Conservation (phyloP, 2,113 vertebrate species). For the Onychorhynchus coronatus region DNA sequence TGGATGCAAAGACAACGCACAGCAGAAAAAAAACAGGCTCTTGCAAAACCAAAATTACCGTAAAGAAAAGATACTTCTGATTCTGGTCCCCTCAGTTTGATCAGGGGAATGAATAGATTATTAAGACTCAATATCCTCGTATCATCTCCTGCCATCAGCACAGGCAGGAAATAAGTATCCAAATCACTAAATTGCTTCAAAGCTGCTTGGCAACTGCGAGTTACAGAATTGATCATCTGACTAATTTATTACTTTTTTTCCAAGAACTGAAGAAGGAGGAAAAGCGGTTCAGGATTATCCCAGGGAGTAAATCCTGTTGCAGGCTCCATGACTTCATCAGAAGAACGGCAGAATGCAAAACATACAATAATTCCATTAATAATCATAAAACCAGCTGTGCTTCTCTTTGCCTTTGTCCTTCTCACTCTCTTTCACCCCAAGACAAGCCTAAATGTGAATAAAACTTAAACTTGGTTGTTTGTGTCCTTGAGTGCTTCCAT, state of each 20-base stretch:
- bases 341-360: neutral
- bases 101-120: conserved; percentile 47
- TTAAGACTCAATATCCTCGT: conserved; percentile 47
- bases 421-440: neutral
- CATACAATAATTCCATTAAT: neutral
- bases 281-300: neutral
- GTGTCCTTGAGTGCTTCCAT: accelerated
- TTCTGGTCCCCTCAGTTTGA: neutral
- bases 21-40: neutral
- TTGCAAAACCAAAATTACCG: neutral
- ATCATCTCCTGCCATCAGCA: conserved; percentile 51
- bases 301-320: neutral
- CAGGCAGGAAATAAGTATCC: conserved; percentile 31
- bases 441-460: neutral
- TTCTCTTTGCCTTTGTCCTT: neutral
- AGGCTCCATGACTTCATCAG: neutral
- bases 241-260: conserved; percentile 35
- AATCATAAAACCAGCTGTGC: neutral
- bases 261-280: neutral
- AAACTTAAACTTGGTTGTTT: neutral
- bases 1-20: neutral
- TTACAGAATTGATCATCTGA: conserved; percentile 48
- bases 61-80: neutral
- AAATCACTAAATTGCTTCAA: conserved; percentile 64
- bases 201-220: conserved; percentile 58